Evolutionary conservation across 2,113 vertebrate species (phyloP), one percentile per base, ranked within the genome.

Genomic region (Tilapia sparmanii): DNA sequence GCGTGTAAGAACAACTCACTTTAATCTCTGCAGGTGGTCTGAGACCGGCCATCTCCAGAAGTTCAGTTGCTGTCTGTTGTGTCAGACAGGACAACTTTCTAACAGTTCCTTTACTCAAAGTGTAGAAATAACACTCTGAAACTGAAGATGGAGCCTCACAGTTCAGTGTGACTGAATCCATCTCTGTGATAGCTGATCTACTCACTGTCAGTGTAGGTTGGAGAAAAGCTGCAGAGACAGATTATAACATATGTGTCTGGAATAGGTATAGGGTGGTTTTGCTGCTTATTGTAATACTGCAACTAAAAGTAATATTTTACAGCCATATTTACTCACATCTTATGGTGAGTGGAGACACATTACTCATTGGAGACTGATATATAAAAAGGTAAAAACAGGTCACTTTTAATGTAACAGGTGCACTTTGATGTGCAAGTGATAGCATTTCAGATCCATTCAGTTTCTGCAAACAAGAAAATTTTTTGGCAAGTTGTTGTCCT

Each of bases 361-460:
- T 16, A 81, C 91, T 92, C 0, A 84, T 0, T 16, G 40, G 87
- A 87, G 89, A 91, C 6, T 0, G 15, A 61, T 68, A 7, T 26
- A 6, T 15, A 2, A 2, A 7, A 2, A 50, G n/a, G 61, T 92
- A 92, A 83, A 10, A 85, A 83, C 89, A 92, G 3, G 7, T 78
- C 26, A 91, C 29, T 45, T 86, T 7, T 31, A 93, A 26, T 16
- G 15, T 54, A 76, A 83, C 76, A 61, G 87, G 87, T 84, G 76
- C 38, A 22, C 8, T 79, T 29, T 55, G 33, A 16, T n/a, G 2
- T 38, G 16, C 1, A 2, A 81, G 5, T 4, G 3, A 15, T 40
- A 92, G 47, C 22, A 93, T 68, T 6, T 90, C 81, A 59, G 29
- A 35, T 66, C 73, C 89, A 71, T 50, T 90, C 52, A 87, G 18